phyloP scores from a whole-genome alignment of 2,113 vertebrate species.

The Parotia lawesii region DNA sequence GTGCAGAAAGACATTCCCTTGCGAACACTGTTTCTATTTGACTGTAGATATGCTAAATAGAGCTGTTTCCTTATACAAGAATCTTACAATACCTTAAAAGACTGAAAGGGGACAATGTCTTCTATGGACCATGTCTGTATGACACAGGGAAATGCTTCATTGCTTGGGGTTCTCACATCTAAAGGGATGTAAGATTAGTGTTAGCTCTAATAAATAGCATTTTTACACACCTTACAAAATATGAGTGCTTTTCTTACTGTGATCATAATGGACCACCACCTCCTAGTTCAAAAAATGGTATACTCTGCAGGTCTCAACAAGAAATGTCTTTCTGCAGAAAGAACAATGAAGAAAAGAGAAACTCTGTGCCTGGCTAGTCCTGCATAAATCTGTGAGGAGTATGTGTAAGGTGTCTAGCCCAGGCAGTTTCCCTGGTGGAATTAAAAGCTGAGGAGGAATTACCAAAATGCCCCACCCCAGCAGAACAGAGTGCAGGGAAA shows the following conservation, averaged over 20 bases:
- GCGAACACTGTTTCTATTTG: not conserved
- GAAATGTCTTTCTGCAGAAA: not conserved
- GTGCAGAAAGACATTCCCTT: not conserved
- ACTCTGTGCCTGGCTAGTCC: not conserved
- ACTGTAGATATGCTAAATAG: not conserved
- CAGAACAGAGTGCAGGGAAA: not conserved
- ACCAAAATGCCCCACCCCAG: not conserved
- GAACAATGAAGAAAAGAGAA: not conserved
- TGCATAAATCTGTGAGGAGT: fast-evolving
- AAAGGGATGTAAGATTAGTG: not conserved
- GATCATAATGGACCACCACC: not conserved
- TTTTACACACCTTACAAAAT: not conserved
- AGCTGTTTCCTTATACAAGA: not conserved
- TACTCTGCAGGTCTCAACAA: not conserved
- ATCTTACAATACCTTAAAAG: not conserved
- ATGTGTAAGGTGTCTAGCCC: not conserved
- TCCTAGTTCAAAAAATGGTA: not conserved
- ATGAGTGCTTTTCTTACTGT: not conserved
- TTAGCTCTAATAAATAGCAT: not conserved
- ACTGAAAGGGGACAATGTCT: not conserved
- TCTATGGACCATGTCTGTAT: not conserved
- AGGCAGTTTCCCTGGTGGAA: not conserved
- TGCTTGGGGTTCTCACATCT: not conserved
- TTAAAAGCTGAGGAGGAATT: not conserved
- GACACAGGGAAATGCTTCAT: not conserved